These are phyloP conservation scores for Galleria mellonella DNA, from an alignment of 1,140 invertebrate species.

Conservation along the genomic window DNA sequence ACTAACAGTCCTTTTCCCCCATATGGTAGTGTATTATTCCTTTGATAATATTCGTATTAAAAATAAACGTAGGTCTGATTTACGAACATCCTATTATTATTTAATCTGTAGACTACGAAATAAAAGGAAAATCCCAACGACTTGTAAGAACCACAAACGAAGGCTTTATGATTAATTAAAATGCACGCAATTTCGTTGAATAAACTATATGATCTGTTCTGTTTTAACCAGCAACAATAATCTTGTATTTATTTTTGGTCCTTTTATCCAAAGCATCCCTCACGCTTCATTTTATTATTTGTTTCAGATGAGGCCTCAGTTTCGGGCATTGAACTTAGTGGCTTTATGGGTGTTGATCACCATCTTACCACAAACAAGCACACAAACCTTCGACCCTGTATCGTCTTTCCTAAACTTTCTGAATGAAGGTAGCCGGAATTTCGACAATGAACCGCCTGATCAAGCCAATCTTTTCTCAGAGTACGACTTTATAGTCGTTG, in stretches of 20 bases:
- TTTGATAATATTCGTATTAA: no score
- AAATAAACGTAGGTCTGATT: no score
- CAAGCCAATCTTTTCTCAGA: slow-evolving; percentile 40
- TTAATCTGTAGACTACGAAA: background rate
- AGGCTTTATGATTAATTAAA: background rate
- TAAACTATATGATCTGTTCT: background rate
- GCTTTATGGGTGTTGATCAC: slow-evolving; percentile 35
- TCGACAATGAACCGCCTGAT: slow-evolving; percentile 56
- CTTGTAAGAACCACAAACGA: background rate
- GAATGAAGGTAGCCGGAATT: slow-evolving; percentile 44
- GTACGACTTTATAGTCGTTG: slow-evolving; percentile 68
- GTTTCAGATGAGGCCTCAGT: slow-evolving; percentile 47
- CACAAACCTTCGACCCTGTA: slow-evolving; percentile 37
- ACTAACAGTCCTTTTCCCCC: no score
- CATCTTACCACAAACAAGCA: slow-evolving; percentile 21
- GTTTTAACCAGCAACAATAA: background rate
- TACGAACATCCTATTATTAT: no score
- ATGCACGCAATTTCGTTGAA: background rate
- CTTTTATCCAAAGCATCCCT: no score
- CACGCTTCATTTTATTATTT: background rate
- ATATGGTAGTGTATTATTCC: no score
- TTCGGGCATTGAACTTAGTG: slow-evolving; percentile 18
- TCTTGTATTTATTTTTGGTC: no score
- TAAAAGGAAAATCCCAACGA: background rate
- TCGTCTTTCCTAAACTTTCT: slow-evolving; percentile 51